These are phyloP conservation scores for Eristalinus aeneus DNA, from an alignment of 2,888 invertebrate genomes.

Conservation along the genomic window DNA sequence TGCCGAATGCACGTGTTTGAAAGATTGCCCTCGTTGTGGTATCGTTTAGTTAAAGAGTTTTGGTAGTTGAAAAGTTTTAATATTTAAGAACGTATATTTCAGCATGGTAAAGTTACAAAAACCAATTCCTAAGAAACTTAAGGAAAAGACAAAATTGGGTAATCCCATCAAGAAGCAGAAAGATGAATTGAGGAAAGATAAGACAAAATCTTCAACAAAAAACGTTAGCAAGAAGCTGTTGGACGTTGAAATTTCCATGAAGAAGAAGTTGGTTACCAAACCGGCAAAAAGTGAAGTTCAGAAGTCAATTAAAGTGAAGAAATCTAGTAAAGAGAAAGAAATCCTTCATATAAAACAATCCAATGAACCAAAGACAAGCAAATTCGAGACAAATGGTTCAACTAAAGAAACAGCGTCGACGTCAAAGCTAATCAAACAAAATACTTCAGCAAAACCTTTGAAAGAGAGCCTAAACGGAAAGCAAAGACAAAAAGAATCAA, in stretches of 20 bases:
- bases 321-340: background rate
- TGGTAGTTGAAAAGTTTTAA: too few species aligned
- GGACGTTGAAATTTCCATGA: conserved; percentile 6
- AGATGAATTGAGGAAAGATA: conserved; percentile 17
- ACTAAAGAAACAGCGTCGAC: background rate
- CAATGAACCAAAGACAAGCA: background rate
- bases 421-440: background rate
- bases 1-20: conserved; percentile 43
- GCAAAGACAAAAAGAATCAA: background rate
- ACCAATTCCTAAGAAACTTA: conserved; percentile 51
- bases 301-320: background rate
- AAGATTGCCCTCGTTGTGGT: background rate
- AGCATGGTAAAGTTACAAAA: conserved; percentile 57
- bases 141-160: conserved; percentile 34
- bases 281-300: background rate
- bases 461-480: too few species aligned
- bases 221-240: conserved; percentile 9
- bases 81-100: background rate
- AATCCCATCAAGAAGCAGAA: conserved; percentile 58
- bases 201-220: conserved; percentile 13
- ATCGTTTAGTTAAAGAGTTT: background rate
- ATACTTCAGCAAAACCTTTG: background rate
- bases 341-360: background rate
- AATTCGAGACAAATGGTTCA: background rate
- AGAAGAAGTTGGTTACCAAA: conserved; percentile 2